Evolutionary conservation across 1,140 invertebrate genomes (phyloP), one percentile per base, ranked within the genome.

Genomic region (Diabrotica virgifera): DNA sequence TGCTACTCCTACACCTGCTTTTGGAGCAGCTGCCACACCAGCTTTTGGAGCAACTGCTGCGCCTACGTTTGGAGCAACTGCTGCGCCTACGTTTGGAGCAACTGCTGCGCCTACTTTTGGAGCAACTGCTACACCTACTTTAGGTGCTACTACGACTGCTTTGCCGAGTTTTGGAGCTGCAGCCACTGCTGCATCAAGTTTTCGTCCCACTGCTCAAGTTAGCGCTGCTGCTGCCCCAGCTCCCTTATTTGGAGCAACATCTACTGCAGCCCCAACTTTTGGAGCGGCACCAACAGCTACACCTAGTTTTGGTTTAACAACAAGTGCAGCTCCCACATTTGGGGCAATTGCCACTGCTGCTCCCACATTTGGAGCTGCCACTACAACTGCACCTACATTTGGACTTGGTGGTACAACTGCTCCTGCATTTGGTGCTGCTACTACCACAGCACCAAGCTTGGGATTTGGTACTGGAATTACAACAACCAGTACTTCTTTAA

Each of bases 181-280:
- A 0, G 64, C 53, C 52, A 46, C 40, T 10, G 40, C 40, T 6
- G 5, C 40, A 46, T 8, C 40, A 10, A 46, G 24, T 24, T 24
- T 24, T 24, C 24, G 24, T 24, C 24, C 24, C 4, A 4, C 24
- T 24, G 24, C n/a, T n/a, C n/a, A n/a, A n/a, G n/a, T n/a, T n/a
- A n/a, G n/a, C n/a, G n/a, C 58, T 58, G 40, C 2, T 37, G 38
- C 37, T 66, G 64, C n/a, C 4, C 24, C 1, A 24, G 24, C 4
- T 13, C 11, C 55, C 8, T 38, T 53, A 11, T 9, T 59, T 13
- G 36, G 62, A 55, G 59, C 65, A 6, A 64, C 69, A 38, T 38
- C 55, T 40, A 24, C 59, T 38, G 52, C 53, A 59, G 38, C 40
- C 37, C 40, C 64, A 51, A 38, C 35, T n/a, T 63, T 72, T 66